Percentiles rank a stretch among this genome's conserved stretches.
phyloP scores from a whole-genome alignment of 2,113 vertebrate species.

The Sisor rabdophorus region DNA sequence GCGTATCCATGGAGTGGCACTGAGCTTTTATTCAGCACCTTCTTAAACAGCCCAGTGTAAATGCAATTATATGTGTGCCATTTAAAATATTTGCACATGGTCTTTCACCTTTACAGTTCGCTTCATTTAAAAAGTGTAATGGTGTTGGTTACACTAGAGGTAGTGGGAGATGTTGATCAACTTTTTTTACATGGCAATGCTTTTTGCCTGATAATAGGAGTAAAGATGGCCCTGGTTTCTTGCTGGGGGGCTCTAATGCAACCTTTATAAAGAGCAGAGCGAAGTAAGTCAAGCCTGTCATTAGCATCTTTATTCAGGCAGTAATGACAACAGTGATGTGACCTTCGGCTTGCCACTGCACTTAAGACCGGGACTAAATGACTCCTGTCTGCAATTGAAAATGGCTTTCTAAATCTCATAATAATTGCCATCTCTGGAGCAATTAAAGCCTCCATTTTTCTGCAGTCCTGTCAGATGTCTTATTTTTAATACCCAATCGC shows the following conservation, averaged over 20 bases:
- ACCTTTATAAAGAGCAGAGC: conserved; percentile 50
- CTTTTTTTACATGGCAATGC: conserved; percentile 6
- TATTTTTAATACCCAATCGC: conserved; percentile 59
- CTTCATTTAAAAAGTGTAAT: conserved; percentile 40
- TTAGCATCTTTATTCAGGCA: conserved; percentile 65
- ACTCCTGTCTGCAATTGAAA: conserved; percentile 63
- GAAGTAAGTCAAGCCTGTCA: conserved; percentile 63
- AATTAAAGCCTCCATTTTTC: conserved; percentile 70
- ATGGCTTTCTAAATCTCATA: conserved; percentile 67
- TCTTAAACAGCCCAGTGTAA: conserved; percentile 24
- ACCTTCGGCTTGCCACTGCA: conserved; percentile 61
- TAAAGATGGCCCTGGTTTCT: conserved; percentile 31
- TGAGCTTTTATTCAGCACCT: neutral
- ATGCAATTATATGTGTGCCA: conserved; percentile 25
- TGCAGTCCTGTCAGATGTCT: conserved; percentile 64
- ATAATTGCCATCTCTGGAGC: conserved; percentile 71
- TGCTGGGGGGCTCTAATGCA: conserved; percentile 49
- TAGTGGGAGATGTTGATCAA: conserved; percentile 42
- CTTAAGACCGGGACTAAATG: conserved; percentile 63
- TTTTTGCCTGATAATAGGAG: conserved; percentile 42
- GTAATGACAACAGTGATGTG: conserved; percentile 61
- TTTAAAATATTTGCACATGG: conserved; percentile 37
- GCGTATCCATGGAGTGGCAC: neutral
- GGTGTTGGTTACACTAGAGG: conserved; percentile 39
- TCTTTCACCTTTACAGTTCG: conserved; percentile 33